A percentile compares a stretch with the other conserved stretches of the same genome.
Conservation (phyloP, 2,888 invertebrate species). For the Rotaria macrura region DNA sequence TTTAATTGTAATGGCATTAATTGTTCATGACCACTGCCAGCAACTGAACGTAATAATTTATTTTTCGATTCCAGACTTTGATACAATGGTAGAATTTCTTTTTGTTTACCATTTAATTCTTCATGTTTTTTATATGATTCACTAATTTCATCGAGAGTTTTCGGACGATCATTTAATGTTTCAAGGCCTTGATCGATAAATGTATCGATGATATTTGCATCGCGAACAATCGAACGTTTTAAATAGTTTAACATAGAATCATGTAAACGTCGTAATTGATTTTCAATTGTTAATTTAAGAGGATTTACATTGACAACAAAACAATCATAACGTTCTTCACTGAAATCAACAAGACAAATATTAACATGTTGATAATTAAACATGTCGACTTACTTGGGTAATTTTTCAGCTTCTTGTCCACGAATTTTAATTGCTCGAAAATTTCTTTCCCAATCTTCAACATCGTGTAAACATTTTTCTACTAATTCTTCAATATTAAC, state of each 20-base stretch:
- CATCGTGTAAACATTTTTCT: conserved; percentile 58
- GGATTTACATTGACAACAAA: conserved; percentile 73
- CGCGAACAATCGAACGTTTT: conserved; percentile 63
- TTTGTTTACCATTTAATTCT: conserved; percentile 60
- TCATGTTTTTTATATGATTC: conserved; percentile 65
- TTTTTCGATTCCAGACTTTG: conserved; percentile 66
- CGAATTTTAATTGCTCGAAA: conserved; percentile 72
- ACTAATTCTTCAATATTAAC: conserved; percentile 67
- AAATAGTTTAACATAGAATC: conserved; percentile 67
- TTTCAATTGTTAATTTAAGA: conserved; percentile 76
- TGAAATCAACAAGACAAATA: conserved; percentile 36
- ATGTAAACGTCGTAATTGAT: conserved; percentile 79
- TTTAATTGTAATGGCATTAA: conserved; percentile 62
- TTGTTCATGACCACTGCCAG: conserved; percentile 64
- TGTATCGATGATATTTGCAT: conserved; percentile 58
- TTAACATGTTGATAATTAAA: background rate
- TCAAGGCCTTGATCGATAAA: conserved; percentile 60
- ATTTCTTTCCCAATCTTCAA: conserved; percentile 75
- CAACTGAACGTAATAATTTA: conserved; percentile 57
- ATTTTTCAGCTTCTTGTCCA: conserved; percentile 81
- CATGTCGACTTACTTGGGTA: conserved; percentile 61
- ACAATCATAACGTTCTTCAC: conserved; percentile 67
- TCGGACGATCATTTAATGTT: conserved; percentile 60
- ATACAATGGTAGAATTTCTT: conserved; percentile 62
- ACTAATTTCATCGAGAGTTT: conserved; percentile 71